These are phyloP conservation scores for Dolichotis patagonum DNA, from an alignment of 2,113 vertebrate species.

Conservation along the genomic window DNA sequence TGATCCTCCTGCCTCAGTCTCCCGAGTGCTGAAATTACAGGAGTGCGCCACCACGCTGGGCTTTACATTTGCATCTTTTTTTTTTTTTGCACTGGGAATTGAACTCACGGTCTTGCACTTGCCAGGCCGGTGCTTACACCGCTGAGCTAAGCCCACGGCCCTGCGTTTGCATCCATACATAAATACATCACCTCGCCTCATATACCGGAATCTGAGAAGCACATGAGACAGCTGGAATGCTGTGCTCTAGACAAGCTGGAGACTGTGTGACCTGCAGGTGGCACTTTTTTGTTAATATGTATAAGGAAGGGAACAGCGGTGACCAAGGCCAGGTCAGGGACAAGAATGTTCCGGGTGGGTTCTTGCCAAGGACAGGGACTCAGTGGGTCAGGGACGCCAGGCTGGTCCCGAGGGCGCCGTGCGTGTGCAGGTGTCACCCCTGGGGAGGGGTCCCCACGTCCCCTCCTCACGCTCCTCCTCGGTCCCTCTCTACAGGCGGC, in stretches of 20 bases:
- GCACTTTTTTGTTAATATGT: neutral
- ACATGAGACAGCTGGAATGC: neutral
- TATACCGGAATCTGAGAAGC: neutral
- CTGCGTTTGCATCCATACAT: no score
- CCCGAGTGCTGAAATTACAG: no score
- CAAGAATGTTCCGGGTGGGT: no score
- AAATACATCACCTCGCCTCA: neutral
- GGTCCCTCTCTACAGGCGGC: neutral
- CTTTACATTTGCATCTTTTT: no score
- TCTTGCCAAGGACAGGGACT: no score
- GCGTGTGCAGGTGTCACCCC: neutral
- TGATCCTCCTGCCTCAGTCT: no score
- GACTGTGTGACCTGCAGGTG: neutral
- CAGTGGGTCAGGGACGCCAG: no score
- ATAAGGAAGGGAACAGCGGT: neutral
- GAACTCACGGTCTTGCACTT: no score
- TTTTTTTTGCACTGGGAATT: no score
- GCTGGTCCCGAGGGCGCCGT: neutral
- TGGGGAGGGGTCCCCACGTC: rapidly evolving
- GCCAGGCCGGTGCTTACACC: no score
- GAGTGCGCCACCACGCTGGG: no score
- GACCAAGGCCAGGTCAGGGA: neutral
- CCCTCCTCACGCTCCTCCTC: neutral
- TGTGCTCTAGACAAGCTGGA: neutral
- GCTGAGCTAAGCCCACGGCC: no score